Evolutionary conservation across 2,888 invertebrate species (phyloP).

Genomic region (Anticlea derivata): DNA sequence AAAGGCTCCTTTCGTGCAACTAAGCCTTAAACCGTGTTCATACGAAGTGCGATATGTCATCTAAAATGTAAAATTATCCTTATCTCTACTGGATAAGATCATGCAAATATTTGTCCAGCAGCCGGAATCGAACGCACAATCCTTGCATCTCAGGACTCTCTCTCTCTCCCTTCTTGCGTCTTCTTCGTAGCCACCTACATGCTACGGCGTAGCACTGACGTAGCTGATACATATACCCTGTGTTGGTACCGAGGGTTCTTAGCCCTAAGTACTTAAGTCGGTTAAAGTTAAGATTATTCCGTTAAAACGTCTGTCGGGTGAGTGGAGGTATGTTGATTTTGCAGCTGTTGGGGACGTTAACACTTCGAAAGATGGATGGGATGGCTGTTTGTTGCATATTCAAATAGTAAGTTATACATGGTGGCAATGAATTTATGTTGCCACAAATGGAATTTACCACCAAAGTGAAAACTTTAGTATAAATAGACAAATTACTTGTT

Average conservation of each 20-base stretch:
- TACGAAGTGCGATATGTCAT: no score
- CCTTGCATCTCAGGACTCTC: no score
- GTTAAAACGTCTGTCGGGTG: slow-evolving; percentile 35
- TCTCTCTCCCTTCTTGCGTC: no score
- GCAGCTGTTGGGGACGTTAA: slow-evolving; percentile 19
- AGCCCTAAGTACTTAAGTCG: slow-evolving; percentile 39
- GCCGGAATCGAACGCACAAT: no score
- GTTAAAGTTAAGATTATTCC: slow-evolving; percentile 42
- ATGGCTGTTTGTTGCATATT: slow-evolving; percentile 12
- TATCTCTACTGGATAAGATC: no score
- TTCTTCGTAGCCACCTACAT: neutral
- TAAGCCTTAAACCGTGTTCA: no score
- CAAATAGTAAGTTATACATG: slow-evolving; percentile 11
- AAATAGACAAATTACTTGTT: no score
- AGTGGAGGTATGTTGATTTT: slow-evolving; percentile 30
- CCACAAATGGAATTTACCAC: neutral
- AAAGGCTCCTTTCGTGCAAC: no score
- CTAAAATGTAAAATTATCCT: no score
- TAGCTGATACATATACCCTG: neutral
- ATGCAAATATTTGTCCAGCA: no score
- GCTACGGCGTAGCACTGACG: neutral
- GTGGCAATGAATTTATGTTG: neutral
- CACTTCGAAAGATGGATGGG: slow-evolving; percentile 19
- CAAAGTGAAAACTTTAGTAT: no score
- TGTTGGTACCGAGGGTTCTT: slow-evolving; percentile 32